phyloP scores from a whole-genome alignment of 1,140 invertebrate species.

The Pseudachorutes palmiensis region DNA sequence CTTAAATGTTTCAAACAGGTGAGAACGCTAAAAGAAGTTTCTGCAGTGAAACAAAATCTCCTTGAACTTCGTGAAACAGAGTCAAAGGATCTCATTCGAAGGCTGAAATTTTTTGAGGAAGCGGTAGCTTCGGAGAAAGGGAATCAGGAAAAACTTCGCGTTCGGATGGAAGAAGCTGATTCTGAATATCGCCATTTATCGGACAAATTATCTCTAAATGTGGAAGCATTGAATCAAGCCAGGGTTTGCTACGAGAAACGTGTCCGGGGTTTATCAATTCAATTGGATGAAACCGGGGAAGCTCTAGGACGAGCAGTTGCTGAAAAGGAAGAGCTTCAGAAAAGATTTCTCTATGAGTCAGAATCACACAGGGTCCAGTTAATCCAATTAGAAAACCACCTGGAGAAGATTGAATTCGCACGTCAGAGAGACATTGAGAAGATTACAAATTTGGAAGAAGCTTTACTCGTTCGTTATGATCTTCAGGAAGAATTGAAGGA shows the following conservation, averaged over 20 bases:
- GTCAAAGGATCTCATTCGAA: slow-evolving; percentile 23
- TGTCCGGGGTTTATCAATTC: background rate
- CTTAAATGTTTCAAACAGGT: too few species aligned
- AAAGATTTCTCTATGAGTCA: background rate
- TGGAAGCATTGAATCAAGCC: background rate
- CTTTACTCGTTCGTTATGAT: too few species aligned
- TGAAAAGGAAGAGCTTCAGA: background rate
- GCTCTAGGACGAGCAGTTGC: background rate
- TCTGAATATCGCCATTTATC: slow-evolving; percentile 11
- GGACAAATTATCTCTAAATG: slow-evolving; percentile 19
- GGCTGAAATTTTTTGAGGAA: slow-evolving; percentile 30
- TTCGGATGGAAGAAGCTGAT: slow-evolving; percentile 17
- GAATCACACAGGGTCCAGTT: background rate
- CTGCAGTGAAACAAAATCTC: slow-evolving; percentile 17
- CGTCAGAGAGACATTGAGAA: background rate
- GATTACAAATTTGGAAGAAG: background rate
- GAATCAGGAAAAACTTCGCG: background rate
- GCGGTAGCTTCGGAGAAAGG: slow-evolving; percentile 19
- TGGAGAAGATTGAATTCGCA: background rate
- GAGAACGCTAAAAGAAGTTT: slow-evolving; percentile 19
- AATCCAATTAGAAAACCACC: background rate
- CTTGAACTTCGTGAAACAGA: slow-evolving; percentile 28
- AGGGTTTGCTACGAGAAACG: background rate
- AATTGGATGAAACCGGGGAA: background rate
- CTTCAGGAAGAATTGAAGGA: too few species aligned